Conservation (phyloP, 2,888 invertebrate genomes). For the Eucera pruinosa region DNA sequence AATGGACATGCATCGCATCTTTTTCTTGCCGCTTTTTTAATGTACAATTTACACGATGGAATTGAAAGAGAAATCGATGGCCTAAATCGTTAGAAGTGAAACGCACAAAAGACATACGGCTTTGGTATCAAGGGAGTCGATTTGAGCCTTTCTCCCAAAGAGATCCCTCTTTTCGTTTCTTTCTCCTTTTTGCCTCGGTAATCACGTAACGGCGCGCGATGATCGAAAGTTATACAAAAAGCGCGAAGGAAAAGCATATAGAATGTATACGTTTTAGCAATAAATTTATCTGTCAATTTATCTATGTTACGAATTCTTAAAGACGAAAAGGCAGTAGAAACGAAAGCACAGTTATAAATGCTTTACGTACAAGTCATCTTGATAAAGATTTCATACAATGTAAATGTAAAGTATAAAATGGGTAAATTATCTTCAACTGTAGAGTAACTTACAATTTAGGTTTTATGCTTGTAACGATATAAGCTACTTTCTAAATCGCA, state of each 20-base stretch:
- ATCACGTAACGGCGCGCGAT: slow-evolving; percentile 50
- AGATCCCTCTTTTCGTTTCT: neutral
- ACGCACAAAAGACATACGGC: slow-evolving; percentile 38
- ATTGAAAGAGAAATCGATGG: slow-evolving; percentile 60
- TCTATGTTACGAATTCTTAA: slow-evolving; percentile 15
- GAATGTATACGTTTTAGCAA: slow-evolving; percentile 6
- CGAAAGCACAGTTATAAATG: neutral
- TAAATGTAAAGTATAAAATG: no score
- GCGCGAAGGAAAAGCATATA: slow-evolving; percentile 7
- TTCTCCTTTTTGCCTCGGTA: slow-evolving; percentile 18
- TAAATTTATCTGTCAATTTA: slow-evolving; percentile 53
- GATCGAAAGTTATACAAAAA: slow-evolving; percentile 34
- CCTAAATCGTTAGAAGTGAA: slow-evolving; percentile 56
- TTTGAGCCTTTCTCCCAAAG: slow-evolving; percentile 25
- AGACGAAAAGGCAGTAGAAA: neutral
- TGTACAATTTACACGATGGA: slow-evolving; percentile 57
- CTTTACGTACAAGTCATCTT: no score
- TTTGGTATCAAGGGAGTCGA: slow-evolving; percentile 39
- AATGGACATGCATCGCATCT: slow-evolving; percentile 54
- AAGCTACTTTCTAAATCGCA: neutral
- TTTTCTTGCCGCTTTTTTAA: slow-evolving; percentile 52
- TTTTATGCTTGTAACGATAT: neutral
- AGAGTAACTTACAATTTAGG: neutral
- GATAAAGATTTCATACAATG: no score
- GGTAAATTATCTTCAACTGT: neutral